Evolutionary conservation across 1,140 invertebrate species (phyloP), one percentile per base, ranked within the genome.

Genomic region (Subanguina moxae): DNA sequence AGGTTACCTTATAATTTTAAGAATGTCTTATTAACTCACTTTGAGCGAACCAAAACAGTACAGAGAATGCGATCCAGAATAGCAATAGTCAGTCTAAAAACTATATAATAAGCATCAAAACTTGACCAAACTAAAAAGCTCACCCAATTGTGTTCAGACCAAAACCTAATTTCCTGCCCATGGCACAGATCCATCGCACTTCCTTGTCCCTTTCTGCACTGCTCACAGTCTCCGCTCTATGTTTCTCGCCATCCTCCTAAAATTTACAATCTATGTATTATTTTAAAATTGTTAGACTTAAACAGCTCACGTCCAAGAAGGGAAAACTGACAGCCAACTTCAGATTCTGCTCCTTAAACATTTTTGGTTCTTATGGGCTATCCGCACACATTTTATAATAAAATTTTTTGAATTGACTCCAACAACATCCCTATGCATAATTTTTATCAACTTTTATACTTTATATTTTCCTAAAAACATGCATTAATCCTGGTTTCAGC

Each of bases 111-210:
- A 7, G 17, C 17, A 21, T 52, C 3, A 3, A 19, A 7, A 7
- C 48, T 21, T 21, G 15, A 3, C n/a, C 8, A 52, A 52, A 13
- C 11, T 21, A 21, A 15, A 7, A 3, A 52, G 8, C n/a, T 52
- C 48, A 25, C 23, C n/a, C n/a, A 3, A 64, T 8, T 19, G 62
- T 64, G 57, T 56, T 57, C 15, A 59, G 42, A 3, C 32, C 62
- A n/a, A 64, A n/a, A 25, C 27, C 42, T 11, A 64, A 56, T 19
- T 28, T n/a, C 17, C 62, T 62, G n/a, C 62, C 62, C 17, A 64
- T 64, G 28, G 62, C n/a, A n/a, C 28, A 56, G 38, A 64, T 56
- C 62, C 62, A 64, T 64, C 27, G 62, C n/a, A 64, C 57, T 62
- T 64, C 42, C 1, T 3, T 19, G 57, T 64, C 62, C 13, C 62